Evolutionary conservation across 2,113 vertebrate species (phyloP).

Genomic region (Labeo catla): DNA sequence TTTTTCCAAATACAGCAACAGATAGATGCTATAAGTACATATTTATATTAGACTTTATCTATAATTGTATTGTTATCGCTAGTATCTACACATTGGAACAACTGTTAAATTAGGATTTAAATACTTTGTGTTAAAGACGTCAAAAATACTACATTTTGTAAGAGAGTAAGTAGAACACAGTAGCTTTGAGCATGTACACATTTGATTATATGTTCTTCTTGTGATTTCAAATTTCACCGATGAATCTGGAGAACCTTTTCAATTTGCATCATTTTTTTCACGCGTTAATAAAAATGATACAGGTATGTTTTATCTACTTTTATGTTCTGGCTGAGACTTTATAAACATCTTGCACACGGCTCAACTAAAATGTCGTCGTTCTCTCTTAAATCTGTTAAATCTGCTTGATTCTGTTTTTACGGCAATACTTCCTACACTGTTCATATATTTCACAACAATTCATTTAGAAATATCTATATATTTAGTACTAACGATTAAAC

Average conservation of each 20-base stretch:
- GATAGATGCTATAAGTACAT: neutral
- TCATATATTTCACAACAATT: neutral
- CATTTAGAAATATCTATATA: neutral
- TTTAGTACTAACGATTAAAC: neutral
- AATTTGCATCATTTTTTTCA: neutral
- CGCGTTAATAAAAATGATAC: neutral
- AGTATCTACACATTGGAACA: neutral
- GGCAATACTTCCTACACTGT: neutral
- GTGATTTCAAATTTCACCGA: neutral
- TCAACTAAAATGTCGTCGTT: slow-evolving; percentile 6
- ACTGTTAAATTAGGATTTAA: neutral
- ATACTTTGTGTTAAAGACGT: neutral
- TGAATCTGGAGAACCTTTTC: neutral
- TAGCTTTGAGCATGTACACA: neutral
- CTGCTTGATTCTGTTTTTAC: neutral
- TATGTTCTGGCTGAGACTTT: neutral
- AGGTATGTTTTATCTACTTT: neutral
- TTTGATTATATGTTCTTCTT: neutral
- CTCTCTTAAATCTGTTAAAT: neutral
- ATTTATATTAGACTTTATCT: neutral
- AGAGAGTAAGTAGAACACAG: neutral
- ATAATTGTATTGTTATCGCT: neutral
- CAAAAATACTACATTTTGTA: neutral
- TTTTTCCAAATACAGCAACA: neutral
- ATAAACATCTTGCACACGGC: neutral